Evolutionary conservation across 1,140 invertebrate species (phyloP), one percentile per base, ranked within the genome.

Genomic region (Drosophila ficusphila): DNA sequence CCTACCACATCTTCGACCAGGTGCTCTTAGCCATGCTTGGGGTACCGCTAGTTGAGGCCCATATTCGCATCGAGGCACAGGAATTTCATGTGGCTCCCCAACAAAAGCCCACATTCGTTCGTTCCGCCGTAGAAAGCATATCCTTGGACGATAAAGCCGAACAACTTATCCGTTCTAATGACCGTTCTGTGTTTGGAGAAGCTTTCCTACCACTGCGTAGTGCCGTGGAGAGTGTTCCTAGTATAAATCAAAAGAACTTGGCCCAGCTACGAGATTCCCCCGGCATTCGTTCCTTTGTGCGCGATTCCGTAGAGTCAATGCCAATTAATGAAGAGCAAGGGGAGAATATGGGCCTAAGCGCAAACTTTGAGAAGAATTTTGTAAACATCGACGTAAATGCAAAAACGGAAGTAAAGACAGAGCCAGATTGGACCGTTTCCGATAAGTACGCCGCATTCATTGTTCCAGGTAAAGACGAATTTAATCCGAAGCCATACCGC

Each of bases 251-350:
- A 14, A 41, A 34, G 11, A 67, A 54, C 12, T 18, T 61, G 0
- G 75, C 58, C 0, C 42, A 72, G 23, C 16, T 90, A n/a, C 54
- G 47, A 3, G 64, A 82, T 23, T 64, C 62, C 1, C 72, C 61
- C 5, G 60, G 47, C 0, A 8, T 48, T 9, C 82, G 89, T 18
- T 82, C 79, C 2, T 91, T 92, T 65, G 75, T 95, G 4, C 91
- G 95, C 67, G 94, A 95, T 64, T 93, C 94, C 0, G 94, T 95
- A 1, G 94, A 95, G 81, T 92, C 93, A 18, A 81, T 92, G 2
- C 94, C 93, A 92, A 56, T 36, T n/a, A 68, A 75, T 9, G 64
- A 85, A 16, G 72, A 74, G 0, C 64, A 75, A 3, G 34, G 58
- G 7, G 65, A 76, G 11, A 60, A 19, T 7, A 11, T 33, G 64